Evolutionary conservation across 1,140 invertebrate species (phyloP), one percentile per base, ranked within the genome.

Genomic region (Asobara japonica): DNA sequence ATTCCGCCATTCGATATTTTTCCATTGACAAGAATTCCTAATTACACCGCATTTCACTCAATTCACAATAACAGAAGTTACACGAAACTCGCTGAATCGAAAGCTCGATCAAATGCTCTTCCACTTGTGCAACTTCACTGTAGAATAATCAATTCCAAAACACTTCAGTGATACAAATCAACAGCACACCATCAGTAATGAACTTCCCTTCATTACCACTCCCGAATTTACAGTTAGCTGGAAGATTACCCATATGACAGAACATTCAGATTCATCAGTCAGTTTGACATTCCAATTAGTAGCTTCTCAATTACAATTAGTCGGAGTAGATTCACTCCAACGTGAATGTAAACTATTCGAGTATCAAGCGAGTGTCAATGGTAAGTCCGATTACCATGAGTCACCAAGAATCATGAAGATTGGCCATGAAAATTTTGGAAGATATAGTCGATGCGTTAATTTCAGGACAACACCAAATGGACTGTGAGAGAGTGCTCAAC

Each of bases 201-300:
- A 56, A 25, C 22, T 25, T 36, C 7, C 18, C 18, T 56, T 56
- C 51, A 56, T 56, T 25, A 56, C 51, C 8, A 10, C 8, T 11
- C 18, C 4, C 22, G 22, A 22, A 56, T 30, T 25, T 13, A 38
- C 18, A 27, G 27, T 8, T 61, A 25, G 0, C 31, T 11, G 20
- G 13, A 31, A 13, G 33, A 60, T 29, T 27, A 11, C 36, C 51
- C 25, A 8, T 56, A 61, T 61, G 51, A 69, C 33, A 33, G 20
- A 10, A 27, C 7, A 56, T 56, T 18, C 18, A 25, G 22, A 69
- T 69, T 69, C 56, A 69, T 69, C 33, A 69, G 51, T 69, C 31
- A 61, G 18, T 11, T 51, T 36, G 67, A 61, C 67, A 69, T 60
- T 69, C 20, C 51, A 69, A 69, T 69, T 69, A 69, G 67, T 20